Evolutionary conservation across 1,140 invertebrate genomes (phyloP).

Genomic region (Formica exsecta): DNA sequence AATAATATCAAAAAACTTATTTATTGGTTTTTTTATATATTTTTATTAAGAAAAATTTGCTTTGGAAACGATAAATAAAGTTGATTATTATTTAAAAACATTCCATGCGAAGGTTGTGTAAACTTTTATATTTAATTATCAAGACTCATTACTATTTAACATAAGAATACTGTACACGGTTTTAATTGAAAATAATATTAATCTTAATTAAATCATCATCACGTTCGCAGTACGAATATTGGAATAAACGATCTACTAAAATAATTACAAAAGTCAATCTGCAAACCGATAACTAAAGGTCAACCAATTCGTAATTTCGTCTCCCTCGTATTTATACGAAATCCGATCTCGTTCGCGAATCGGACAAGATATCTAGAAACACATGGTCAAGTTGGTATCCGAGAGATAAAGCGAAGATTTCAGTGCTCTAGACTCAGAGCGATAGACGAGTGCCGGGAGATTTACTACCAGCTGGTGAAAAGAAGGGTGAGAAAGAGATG

Average conservation of each 20-base stretch:
- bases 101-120: not conserved
- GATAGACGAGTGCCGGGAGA: conserved; percentile 45
- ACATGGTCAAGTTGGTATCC: conserved; percentile 21
- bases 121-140: not conserved
- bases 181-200: conserved; percentile 21
- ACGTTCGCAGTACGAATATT: not conserved
- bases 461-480: conserved; percentile 23
- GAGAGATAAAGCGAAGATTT: conserved; percentile 37
- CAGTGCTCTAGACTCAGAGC: conserved; percentile 11
- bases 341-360: not conserved
- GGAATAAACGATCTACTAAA: not conserved
- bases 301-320: conserved; percentile 1
- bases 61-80: not conserved
- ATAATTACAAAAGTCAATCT: conserved; percentile 37
- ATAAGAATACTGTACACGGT: not conserved
- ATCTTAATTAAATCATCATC: conserved; percentile 30
- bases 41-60: not conserved
- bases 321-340: not conserved
- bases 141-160: not conserved
- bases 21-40: not conserved
- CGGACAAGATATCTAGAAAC: not conserved
- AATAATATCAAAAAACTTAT: conserved; percentile 14
- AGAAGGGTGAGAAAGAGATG: not conserved
- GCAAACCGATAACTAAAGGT: conserved; percentile 33
- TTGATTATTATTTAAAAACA: conserved; percentile 33